Percentiles rank a stretch among this genome's conserved stretches.
These are phyloP conservation scores for Caloenas nicobarica DNA, from an alignment of 2,113 vertebrate genomes.

Conservation along the genomic window DNA sequence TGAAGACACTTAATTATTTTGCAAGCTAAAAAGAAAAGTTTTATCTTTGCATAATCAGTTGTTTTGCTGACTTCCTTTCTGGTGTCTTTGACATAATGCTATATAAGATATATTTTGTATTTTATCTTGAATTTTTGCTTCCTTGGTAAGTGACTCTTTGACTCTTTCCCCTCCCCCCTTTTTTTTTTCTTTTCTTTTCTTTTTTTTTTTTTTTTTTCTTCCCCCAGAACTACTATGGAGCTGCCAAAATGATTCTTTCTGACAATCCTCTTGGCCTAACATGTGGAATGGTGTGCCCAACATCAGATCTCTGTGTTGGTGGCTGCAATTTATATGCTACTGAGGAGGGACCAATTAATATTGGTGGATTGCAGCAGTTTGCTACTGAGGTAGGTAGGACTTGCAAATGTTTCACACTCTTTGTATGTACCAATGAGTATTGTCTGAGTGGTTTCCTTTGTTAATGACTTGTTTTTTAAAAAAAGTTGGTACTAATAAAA, in stretches of 20 bases:
- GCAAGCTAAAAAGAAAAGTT: neutral
- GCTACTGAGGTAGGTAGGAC: slow-evolving; percentile 86
- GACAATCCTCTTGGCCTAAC: slow-evolving; percentile 93
- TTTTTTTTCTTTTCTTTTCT: no score
- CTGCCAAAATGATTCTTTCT: slow-evolving; percentile 87
- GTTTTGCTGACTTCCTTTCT: neutral
- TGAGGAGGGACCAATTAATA: slow-evolving; percentile 95
- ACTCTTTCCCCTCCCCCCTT: no score
- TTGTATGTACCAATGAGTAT: neutral
- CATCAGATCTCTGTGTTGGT: slow-evolving; percentile 90
- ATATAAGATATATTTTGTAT: neutral
- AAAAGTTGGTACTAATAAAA: neutral
- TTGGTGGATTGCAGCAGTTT: slow-evolving; percentile 95
- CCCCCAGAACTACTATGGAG: slow-evolving; percentile 89
- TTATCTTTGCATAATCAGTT: neutral
- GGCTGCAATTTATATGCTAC: slow-evolving; percentile 87
- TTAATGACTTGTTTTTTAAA: neutral
- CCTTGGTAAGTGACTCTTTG: neutral
- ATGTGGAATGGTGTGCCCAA: slow-evolving; percentile 94
- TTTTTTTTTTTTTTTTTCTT: neutral
- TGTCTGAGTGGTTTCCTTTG: neutral
- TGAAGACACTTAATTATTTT: neutral
- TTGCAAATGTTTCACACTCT: neutral
- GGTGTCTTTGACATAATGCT: neutral
- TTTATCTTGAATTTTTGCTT: neutral